Conservation (phyloP, 2,113 vertebrate species). For the Rhinichthys klamathensis region DNA sequence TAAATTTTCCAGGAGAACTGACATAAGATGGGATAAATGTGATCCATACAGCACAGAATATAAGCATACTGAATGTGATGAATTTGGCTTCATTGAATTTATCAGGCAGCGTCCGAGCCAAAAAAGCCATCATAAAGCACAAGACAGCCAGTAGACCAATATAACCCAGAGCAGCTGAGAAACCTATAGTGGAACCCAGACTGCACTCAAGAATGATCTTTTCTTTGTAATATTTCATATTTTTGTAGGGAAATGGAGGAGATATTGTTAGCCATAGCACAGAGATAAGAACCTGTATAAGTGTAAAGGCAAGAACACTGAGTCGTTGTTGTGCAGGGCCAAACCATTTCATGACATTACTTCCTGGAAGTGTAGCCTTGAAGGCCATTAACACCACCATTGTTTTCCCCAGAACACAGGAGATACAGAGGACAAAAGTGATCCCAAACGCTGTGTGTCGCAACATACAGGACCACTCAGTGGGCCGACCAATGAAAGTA, state of each 20-base stretch:
- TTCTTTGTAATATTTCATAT: conserved; percentile 1
- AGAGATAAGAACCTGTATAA: neutral
- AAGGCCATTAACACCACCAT: conserved; percentile 5
- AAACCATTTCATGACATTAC: conserved; percentile 19
- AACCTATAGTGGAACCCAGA: neutral
- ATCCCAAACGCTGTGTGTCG: neutral
- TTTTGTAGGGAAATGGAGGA: neutral
- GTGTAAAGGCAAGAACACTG: neutral
- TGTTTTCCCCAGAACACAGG: conserved; percentile 3
- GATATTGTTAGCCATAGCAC: neutral
- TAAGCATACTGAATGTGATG: conserved; percentile 6
- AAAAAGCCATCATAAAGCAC: conserved; percentile 4
- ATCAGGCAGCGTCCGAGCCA: neutral
- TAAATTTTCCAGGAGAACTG: neutral
- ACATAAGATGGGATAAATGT: conserved; percentile 13
- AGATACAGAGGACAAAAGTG: conserved; percentile 11
- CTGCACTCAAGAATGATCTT: neutral
- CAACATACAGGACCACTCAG: conserved; percentile 1
- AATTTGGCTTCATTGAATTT: conserved; percentile 4
- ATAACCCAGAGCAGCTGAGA: neutral
- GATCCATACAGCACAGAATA: conserved; percentile 14
- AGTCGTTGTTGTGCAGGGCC: neutral
- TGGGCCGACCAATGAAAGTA: neutral
- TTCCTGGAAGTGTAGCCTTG: neutral
- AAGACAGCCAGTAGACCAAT: neutral